Evolutionary conservation across 1,140 invertebrate species (phyloP), one percentile per base, ranked within the genome.

Genomic region (Phymastichus coffea): DNA sequence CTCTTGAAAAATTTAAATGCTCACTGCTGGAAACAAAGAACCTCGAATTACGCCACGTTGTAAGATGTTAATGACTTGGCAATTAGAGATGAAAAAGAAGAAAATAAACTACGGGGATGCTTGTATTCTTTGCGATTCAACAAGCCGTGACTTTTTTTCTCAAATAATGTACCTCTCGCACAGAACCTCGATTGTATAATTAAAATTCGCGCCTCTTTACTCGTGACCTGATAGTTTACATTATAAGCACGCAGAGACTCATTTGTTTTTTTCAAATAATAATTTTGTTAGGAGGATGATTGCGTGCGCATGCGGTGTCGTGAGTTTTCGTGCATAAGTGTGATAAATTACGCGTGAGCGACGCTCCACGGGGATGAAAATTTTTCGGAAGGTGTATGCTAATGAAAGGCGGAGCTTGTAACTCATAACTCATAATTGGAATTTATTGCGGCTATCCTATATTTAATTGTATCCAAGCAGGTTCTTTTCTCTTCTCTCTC

Each of bases 121-220:
- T n/a, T n/a, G n/a, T n/a, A n/a, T n/a, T n/a, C n/a, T 61, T 61
- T 63, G 53, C 60, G 61, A 63, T 52, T 56, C 38, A 65, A 62
- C 62, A 49, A 53, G 52, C 37, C 66, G 37, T 65, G 59, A 66
- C 66, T 56, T 40, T n/a, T 54, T 30, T 38, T 17, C 63, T 44
- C 33, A 44, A n/a, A n/a, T n/a, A n/a, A n/a, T n/a, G n/a, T 54
- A 55, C 63, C 57, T 61, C 40, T 37, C 57, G 57, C 63, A 68
- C 68, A 57, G 61, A 70, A n/a, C n/a, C n/a, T n/a, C n/a, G n/a
- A 70, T 54, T 55, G 55, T 60, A 58, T 73, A 73, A 77, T 77
- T 68, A 69, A 63, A 61, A 76, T 76, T 75, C 66, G 57, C 63
- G 63, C 63, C 66, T 64, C 66, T 68, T 69, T n/a, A 70, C 67